Conservation (phyloP, 1,140 invertebrate species). For the Sminthurinus signatus region DNA sequence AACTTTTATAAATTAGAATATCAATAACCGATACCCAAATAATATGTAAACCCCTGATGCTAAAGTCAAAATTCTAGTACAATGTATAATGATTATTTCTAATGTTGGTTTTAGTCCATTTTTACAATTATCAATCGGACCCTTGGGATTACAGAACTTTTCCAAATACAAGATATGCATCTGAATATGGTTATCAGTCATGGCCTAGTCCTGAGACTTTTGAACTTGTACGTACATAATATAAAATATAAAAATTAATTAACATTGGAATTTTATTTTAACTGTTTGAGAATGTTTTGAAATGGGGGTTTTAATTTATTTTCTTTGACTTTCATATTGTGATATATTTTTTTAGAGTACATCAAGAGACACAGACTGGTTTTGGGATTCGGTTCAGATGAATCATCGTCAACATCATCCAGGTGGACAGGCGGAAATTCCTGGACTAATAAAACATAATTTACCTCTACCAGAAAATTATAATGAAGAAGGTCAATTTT, state of each 20-base stretch:
- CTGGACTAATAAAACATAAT: slow-evolving; percentile 49
- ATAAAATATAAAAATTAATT: background rate
- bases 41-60: too few species aligned
- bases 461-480: slow-evolving; percentile 30
- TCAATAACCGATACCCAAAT: background rate
- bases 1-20: background rate
- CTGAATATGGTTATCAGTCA: slow-evolving; percentile 94
- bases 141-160: slow-evolving; percentile 74
- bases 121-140: slow-evolving; percentile 81
- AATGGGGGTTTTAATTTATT: too few species aligned
- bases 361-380: too few species aligned
- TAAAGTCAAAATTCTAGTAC: too few species aligned
- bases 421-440: slow-evolving; percentile 58
- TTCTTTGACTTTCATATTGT: background rate
- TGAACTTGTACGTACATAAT: background rate
- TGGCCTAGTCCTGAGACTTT: slow-evolving; percentile 55
- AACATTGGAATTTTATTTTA: too few species aligned
- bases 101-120: slow-evolving; percentile 53
- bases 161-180: slow-evolving; percentile 77
- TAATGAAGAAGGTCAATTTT: slow-evolving; percentile 21
- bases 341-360: too few species aligned
- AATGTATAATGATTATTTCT: background rate
- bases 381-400: too few species aligned
- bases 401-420: slow-evolving; percentile 64
- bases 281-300: too few species aligned